A percentile compares a stretch with the other conserved stretches of the same genome.
These are phyloP conservation scores for Cydia strobilella DNA, from an alignment of 1,140 invertebrate genomes.

Conservation along the genomic window DNA sequence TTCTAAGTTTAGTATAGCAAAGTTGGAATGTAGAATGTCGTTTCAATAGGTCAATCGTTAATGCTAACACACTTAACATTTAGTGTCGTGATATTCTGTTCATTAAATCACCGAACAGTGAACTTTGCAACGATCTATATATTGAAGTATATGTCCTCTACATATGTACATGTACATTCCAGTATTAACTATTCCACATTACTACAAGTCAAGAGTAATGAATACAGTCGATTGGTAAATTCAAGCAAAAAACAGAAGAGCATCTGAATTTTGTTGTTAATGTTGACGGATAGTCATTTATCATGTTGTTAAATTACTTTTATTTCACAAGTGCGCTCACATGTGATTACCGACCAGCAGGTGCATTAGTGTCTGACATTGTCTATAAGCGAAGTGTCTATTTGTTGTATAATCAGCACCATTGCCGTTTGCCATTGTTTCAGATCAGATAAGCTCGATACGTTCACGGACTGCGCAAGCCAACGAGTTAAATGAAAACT, in stretches of 20 bases:
- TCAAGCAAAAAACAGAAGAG: conserved; percentile 10
- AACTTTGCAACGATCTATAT: conserved; percentile 25
- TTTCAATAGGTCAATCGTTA: conserved; percentile 20
- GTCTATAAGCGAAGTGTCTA: conserved; percentile 8
- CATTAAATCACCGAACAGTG: not conserved
- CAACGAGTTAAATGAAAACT: conserved; percentile 11
- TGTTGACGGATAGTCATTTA: conserved; percentile 20
- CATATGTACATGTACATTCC: too few species aligned
- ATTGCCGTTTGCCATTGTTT: conserved; percentile 32
- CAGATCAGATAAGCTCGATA: conserved; percentile 19
- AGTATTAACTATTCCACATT: too few species aligned
- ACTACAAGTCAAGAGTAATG: too few species aligned
- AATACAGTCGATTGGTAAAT: not conserved
- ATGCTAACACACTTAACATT: conserved; percentile 15
- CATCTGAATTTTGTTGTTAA: conserved; percentile 10
- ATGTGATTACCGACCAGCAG: conserved; percentile 20
- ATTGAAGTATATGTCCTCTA: not conserved
- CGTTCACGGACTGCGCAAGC: conserved; percentile 21
- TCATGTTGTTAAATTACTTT: conserved; percentile 26
- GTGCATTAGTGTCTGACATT: conserved; percentile 29
- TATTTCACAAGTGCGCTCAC: conserved; percentile 26
- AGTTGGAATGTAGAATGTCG: conserved; percentile 9
- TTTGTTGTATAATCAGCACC: conserved; percentile 26
- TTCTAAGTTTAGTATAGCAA: not conserved
- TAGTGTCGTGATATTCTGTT: not conserved